phyloP scores from a whole-genome alignment of 1,140 invertebrate species.

The Aleiodes sp. region DNA sequence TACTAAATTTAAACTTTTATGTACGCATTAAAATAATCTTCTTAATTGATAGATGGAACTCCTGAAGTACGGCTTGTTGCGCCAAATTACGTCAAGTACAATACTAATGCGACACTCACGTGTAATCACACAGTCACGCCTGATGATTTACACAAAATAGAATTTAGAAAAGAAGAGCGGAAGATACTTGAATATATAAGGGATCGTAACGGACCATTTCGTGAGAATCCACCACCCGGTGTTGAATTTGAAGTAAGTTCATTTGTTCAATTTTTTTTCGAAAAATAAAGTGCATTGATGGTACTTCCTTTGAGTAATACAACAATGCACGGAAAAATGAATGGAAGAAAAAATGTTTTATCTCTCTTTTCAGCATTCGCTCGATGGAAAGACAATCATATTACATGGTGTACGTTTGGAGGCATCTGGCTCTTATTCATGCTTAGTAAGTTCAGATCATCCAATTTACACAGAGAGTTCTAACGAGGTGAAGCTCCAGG shows the following conservation, averaged over 20 bases:
- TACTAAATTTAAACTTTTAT: constrained; percentile 9
- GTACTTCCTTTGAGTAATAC: not conserved
- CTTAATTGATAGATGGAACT: constrained; percentile 51
- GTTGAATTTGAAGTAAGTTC: constrained; percentile 74
- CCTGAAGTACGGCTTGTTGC: constrained; percentile 57
- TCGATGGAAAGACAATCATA: constrained; percentile 78
- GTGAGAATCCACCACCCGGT: constrained; percentile 72
- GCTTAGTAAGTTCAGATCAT: constrained; percentile 78
- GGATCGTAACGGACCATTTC: constrained; percentile 77
- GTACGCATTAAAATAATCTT: constrained; percentile 29
- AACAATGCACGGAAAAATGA: constrained; percentile 4
- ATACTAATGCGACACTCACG: constrained; percentile 56
- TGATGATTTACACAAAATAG: constrained; percentile 66
- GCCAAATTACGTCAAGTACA: constrained; percentile 62
- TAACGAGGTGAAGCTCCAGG: constrained; percentile 74
- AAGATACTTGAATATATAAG: constrained; percentile 84
- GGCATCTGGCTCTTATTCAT: constrained; percentile 77
- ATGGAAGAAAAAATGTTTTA: constrained; percentile 13
- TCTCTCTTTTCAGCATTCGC: constrained; percentile 71
- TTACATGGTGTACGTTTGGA: constrained; percentile 78
- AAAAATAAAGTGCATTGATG: too few species aligned
- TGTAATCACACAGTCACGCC: constrained; percentile 64
- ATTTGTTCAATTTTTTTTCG: too few species aligned
- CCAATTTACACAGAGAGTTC: constrained; percentile 82
- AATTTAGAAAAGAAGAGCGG: constrained; percentile 77